These are phyloP conservation scores for Didymodactylos carnosus DNA, from an alignment of 2,888 invertebrate species.

Conservation along the genomic window DNA sequence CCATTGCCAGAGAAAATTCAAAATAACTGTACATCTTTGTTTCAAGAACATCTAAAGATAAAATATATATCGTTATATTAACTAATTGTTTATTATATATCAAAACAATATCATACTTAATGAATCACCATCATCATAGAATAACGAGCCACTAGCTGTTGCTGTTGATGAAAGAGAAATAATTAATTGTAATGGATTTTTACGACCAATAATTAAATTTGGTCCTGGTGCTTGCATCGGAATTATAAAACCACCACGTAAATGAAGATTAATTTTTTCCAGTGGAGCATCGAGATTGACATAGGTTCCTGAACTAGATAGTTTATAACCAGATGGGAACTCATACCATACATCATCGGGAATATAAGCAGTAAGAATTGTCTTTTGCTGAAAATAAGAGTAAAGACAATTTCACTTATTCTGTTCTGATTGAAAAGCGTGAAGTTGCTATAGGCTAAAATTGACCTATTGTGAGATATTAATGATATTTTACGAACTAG, in stretches of 20 bases:
- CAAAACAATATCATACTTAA: slow-evolving; percentile 24
- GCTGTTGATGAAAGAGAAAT: slow-evolving; percentile 41
- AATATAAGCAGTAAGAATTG: slow-evolving; percentile 23
- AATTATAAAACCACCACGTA: slow-evolving; percentile 25
- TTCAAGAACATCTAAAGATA: not conserved
- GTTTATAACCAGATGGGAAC: slow-evolving; percentile 13
- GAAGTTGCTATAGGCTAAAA: too few relatives aligned
- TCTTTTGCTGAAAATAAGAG: slow-evolving; percentile 25
- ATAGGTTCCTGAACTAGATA: not conserved
- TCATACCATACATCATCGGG: slow-evolving; percentile 18
- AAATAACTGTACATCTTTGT: slow-evolving; percentile 1
- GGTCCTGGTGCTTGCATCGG: slow-evolving; percentile 17
- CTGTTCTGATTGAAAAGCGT: not conserved
- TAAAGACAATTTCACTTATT: not conserved
- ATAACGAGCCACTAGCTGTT: slow-evolving; percentile 46
- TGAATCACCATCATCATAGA: slow-evolving; percentile 63
- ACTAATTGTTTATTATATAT: not conserved
- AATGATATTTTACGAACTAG: too few relatives aligned
- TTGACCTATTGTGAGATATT: too few relatives aligned
- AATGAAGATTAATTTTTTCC: slow-evolving; percentile 20
- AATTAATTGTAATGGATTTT: slow-evolving; percentile 45
- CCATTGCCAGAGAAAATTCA: not conserved
- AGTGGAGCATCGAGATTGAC: slow-evolving; percentile 3
- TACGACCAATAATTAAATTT: slow-evolving; percentile 5
- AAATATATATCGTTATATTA: too few relatives aligned